These are phyloP conservation scores for Chrysopilus asiliformis DNA, from an alignment of 2,888 invertebrate genomes.

Conservation along the genomic window DNA sequence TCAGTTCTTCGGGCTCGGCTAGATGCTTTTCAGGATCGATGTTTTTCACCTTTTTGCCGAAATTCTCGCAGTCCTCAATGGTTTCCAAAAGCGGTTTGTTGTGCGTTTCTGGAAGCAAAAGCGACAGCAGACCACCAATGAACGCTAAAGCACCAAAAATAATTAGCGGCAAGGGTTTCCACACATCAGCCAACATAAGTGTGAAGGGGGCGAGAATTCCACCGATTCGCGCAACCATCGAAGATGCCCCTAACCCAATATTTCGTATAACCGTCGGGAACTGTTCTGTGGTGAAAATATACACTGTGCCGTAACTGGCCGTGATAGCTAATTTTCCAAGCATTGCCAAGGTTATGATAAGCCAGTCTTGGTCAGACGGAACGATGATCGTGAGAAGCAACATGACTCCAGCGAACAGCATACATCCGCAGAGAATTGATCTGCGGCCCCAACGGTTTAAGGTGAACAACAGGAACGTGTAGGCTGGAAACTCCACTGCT, in stretches of 20 bases:
- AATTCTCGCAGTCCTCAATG: conserved; percentile 62
- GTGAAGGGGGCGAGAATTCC: conserved; percentile 55
- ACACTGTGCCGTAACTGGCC: conserved; percentile 58
- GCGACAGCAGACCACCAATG: conserved; percentile 54
- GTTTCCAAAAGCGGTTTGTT: conserved; percentile 66
- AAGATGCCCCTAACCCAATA: conserved; percentile 73
- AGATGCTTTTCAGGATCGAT: too few relatives aligned
- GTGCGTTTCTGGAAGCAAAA: conserved; percentile 64
- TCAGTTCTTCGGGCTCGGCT: too few relatives aligned
- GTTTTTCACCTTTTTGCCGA: conserved; percentile 42
- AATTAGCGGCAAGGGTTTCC: conserved; percentile 53
- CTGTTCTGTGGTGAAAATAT: conserved; percentile 60
- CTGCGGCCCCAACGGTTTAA: conserved; percentile 59
- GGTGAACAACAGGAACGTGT: conserved; percentile 48
- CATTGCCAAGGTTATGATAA: conserved; percentile 50
- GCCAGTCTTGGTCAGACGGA: conserved; percentile 41
- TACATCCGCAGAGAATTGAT: conserved; percentile 51
- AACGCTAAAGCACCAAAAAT: conserved; percentile 60
- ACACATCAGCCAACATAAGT: conserved; percentile 47
- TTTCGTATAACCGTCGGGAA: conserved; percentile 69
- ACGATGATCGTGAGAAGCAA: conserved; percentile 45
- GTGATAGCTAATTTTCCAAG: conserved; percentile 59
- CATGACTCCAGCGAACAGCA: conserved; percentile 48
- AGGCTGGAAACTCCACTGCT: conserved; percentile 63
- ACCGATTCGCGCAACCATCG: conserved; percentile 76